Percentiles rank a stretch among this genome's conserved stretches.
Evolutionary conservation across 2,113 vertebrate species (phyloP).

Genomic region (Phyllostomus discolor): DNA sequence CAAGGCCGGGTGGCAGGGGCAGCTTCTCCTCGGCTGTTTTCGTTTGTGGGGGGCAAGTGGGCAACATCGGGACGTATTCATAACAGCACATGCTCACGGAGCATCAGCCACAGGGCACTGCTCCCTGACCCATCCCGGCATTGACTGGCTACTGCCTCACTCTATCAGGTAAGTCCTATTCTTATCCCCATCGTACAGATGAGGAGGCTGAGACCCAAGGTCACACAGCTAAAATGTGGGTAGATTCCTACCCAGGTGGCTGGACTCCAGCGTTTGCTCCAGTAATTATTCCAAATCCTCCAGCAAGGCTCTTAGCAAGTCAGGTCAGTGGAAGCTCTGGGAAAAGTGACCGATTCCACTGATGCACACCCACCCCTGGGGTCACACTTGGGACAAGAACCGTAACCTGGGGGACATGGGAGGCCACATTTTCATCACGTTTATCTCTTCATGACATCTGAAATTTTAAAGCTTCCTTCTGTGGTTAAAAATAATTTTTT

Average conservation of each 20-base stretch:
- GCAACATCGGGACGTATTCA: background rate
- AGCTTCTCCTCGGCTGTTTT: background rate
- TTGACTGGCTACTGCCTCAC: background rate
- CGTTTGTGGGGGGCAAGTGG: background rate
- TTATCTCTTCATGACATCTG: background rate
- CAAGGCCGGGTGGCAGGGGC: background rate
- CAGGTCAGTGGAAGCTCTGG: background rate
- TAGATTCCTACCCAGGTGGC: background rate
- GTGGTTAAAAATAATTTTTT: background rate
- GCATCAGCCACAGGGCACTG: too few relatives aligned
- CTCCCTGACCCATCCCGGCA: background rate
- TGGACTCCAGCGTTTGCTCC: background rate
- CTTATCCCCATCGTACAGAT: background rate
- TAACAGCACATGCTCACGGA: rapidly evolving
- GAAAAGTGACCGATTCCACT: background rate
- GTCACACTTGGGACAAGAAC: background rate
- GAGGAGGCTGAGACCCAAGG: background rate
- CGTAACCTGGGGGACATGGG: background rate
- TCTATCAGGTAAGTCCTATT: background rate
- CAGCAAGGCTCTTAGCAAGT: background rate
- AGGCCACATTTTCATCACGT: background rate
- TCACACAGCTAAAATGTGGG: background rate
- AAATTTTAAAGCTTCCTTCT: background rate
- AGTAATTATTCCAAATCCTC: background rate
- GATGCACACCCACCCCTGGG: background rate